These are phyloP conservation scores for Dicentrarchus labrax DNA, from an alignment of 2,113 vertebrate genomes.

Conservation along the genomic window DNA sequence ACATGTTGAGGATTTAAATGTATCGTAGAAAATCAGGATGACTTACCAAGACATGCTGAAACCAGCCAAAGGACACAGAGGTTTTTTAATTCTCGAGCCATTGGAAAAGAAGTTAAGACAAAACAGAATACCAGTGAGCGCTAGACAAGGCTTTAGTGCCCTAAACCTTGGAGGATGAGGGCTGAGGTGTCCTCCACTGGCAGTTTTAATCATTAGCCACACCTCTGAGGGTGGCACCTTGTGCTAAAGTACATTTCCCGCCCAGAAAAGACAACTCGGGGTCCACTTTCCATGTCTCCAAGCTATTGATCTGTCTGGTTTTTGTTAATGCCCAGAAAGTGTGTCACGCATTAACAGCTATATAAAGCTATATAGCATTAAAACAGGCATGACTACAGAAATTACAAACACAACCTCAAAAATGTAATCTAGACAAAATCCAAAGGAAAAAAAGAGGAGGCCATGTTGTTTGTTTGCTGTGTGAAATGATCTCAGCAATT, in stretches of 20 bases:
- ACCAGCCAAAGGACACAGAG: constrained; percentile 30
- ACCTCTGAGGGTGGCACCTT: constrained; percentile 39
- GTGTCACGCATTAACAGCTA: not conserved
- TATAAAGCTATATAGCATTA: not conserved
- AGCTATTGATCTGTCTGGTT: not conserved
- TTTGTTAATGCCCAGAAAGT: not conserved
- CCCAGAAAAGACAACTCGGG: not conserved
- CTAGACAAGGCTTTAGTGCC: not conserved
- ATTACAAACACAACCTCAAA: not conserved
- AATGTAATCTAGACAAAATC: not conserved
- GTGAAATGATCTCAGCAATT: no score
- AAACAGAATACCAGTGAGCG: not conserved
- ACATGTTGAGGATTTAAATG: not conserved
- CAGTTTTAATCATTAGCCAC: constrained; percentile 68
- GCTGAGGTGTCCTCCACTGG: not conserved
- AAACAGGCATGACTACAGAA: not conserved
- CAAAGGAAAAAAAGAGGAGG: not conserved
- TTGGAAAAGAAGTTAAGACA: not conserved
- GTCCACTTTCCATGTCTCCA: not conserved
- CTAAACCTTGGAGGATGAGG: constrained; percentile 14
- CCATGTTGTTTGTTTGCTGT: no score
- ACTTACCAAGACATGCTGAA: constrained; percentile 59
- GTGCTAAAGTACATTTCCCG: constrained; percentile 12
- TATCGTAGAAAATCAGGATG: not conserved
- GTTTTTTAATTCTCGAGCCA: constrained; percentile 44